Conservation (phyloP, 2,888 invertebrate genomes). For the Odontothrips loti region DNA sequence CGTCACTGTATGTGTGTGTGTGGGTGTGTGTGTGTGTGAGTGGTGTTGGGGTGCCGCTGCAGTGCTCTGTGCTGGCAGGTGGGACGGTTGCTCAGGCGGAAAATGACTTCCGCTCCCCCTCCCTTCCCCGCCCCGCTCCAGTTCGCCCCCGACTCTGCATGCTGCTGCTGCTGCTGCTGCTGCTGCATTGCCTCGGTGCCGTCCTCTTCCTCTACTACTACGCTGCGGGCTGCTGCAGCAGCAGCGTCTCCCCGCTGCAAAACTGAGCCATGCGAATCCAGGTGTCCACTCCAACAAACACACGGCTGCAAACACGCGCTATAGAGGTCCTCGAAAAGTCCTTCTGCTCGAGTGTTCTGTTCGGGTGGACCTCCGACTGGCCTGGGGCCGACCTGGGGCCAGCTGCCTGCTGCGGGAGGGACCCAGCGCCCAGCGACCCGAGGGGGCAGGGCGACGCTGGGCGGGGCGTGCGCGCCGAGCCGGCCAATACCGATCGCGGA, state of each 20-base stretch:
- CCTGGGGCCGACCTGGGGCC: too few relatives aligned
- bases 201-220: too few relatives aligned
- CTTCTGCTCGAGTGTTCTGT: too few relatives aligned
- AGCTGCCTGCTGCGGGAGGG: too few relatives aligned
- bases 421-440: too few relatives aligned
- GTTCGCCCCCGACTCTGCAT: background rate
- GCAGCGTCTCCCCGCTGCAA: background rate
- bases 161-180: too few relatives aligned
- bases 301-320: background rate
- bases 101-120: conserved; percentile 19
- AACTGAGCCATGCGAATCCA: background rate
- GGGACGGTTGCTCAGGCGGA: conserved; percentile 7
- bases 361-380: too few relatives aligned
- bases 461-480: background rate
- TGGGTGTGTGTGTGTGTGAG: background rate
- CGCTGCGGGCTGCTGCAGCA: background rate
- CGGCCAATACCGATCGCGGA: background rate
- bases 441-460: background rate
- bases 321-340: too few relatives aligned
- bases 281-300: background rate
- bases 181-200: too few relatives aligned
- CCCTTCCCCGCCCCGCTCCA: background rate
- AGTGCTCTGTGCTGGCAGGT: background rate
- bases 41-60: background rate
- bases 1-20: background rate